Conservation (phyloP, 1,140 invertebrate species). For the Eriocheir sinensis region DNA sequence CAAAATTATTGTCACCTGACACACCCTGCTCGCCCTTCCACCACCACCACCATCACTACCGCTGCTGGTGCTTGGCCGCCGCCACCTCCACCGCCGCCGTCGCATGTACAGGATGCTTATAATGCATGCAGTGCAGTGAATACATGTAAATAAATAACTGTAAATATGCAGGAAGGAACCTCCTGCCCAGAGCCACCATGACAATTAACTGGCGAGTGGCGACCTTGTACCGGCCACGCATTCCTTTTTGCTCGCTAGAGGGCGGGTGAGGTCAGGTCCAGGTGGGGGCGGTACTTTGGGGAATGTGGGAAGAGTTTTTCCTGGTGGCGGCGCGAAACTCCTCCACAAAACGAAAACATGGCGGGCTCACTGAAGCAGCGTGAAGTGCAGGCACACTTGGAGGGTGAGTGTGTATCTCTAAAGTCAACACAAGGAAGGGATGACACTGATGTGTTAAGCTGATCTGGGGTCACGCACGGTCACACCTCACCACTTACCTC, state of each 20-base stretch:
- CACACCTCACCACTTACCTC: slow-evolving; percentile 48
- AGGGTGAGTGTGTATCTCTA: slow-evolving; percentile 32
- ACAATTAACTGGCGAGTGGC: background rate
- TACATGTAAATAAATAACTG: background rate
- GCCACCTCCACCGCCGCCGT: background rate
- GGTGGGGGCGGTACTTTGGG: background rate
- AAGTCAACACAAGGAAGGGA: slow-evolving; percentile 7
- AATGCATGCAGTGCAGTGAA: background rate
- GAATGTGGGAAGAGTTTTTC: no score
- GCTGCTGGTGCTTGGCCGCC: no score
- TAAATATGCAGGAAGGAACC: background rate
- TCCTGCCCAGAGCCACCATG: background rate
- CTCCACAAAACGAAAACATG: background rate
- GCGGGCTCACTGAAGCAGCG: slow-evolving; percentile 29
- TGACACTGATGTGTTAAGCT: background rate
- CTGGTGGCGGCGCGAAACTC: background rate
- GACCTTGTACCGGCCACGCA: background rate
- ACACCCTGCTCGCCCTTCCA: background rate
- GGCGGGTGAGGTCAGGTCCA: background rate
- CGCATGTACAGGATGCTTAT: background rate
- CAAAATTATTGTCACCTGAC: slow-evolving; percentile 1
- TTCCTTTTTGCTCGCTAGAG: background rate
- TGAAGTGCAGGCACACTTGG: background rate
- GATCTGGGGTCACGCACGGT: slow-evolving; percentile 43
- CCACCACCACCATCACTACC: no score